A percentile compares a stretch with the other conserved stretches of the same genome.
phyloP scores from a whole-genome alignment of 2,888 invertebrate species.

The Antheraea yamamai region DNA sequence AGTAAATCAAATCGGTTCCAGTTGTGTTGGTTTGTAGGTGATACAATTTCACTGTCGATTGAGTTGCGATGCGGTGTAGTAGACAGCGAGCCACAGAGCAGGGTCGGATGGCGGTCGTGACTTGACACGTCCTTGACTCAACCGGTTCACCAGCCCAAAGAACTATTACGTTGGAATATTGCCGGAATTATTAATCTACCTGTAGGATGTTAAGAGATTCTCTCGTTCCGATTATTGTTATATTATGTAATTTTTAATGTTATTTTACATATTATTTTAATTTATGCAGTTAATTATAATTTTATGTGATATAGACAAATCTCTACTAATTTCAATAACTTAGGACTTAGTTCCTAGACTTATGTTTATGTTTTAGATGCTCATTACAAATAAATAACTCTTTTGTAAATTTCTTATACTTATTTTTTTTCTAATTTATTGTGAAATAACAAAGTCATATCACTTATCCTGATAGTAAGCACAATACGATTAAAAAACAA shows the following conservation, averaged over 20 bases:
- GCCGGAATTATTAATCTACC: not conserved
- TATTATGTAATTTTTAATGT: not conserved
- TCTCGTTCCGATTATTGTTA: not conserved
- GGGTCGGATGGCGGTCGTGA: slow-evolving; percentile 27
- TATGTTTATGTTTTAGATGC: no score
- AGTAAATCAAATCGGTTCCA: slow-evolving; percentile 16
- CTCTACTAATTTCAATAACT: no score
- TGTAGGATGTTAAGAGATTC: not conserved
- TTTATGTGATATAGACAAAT: no score
- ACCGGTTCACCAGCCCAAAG: slow-evolving; percentile 20
- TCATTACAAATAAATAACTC: no score
- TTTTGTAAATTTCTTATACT: no score
- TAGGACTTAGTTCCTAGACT: no score
- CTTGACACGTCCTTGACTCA: slow-evolving; percentile 30
- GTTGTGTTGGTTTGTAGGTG: slow-evolving; percentile 21
- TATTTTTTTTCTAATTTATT: no score
- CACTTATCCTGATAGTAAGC: no score
- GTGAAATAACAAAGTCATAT: no score
- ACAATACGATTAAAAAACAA: no score
- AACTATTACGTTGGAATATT: slow-evolving; percentile 1
- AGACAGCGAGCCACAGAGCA: slow-evolving; percentile 12
- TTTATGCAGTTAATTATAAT: no score
- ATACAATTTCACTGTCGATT: slow-evolving; percentile 36
- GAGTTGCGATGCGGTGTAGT: slow-evolving; percentile 24
- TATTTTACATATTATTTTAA: no score